A percentile compares a stretch with the other conserved stretches of the same genome.
These are phyloP conservation scores for Andricus grossulariae DNA, from an alignment of 1,140 invertebrate genomes.

Conservation along the genomic window DNA sequence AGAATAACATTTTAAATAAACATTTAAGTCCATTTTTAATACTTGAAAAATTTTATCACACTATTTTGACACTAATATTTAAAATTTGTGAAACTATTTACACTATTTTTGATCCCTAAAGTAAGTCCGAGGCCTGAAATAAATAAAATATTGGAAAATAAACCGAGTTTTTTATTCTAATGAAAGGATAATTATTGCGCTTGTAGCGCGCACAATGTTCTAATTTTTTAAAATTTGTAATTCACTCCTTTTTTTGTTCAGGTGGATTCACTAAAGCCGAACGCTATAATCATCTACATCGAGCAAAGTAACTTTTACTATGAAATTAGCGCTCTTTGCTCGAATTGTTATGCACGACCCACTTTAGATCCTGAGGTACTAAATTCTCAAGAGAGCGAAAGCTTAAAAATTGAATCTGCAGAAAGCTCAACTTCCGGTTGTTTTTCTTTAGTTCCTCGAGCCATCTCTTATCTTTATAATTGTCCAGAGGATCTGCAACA, in stretches of 20 bases:
- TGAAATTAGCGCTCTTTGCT: constrained; percentile 64
- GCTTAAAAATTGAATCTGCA: constrained; percentile 41
- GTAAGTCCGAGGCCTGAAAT: too few species aligned
- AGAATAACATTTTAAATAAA: too few species aligned
- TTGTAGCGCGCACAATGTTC: too few species aligned
- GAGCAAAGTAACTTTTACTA: constrained; percentile 66
- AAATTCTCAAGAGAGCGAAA: constrained; percentile 43
- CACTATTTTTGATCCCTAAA: too few species aligned
- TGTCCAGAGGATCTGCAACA: constrained; percentile 60
- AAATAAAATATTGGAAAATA: too few species aligned
- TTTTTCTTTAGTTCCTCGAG: constrained; percentile 56
- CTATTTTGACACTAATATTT: too few species aligned
- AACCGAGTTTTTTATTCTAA: too few species aligned
- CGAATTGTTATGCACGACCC: constrained; percentile 59
- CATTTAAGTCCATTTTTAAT: too few species aligned
- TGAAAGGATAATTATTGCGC: too few species aligned
- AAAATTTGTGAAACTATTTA: too few species aligned
- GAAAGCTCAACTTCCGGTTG: constrained; percentile 44
- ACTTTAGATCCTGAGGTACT: constrained; percentile 58
- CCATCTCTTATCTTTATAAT: constrained; percentile 64
- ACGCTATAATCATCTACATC: constrained; percentile 60
- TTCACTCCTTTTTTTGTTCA: constrained; percentile 38
- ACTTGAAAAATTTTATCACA: too few species aligned
- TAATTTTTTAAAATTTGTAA: not conserved
- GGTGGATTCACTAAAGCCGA: constrained; percentile 63